A percentile compares a stretch with the other conserved stretches of the same genome.
These are phyloP conservation scores for Dryadula phaetusa DNA, from an alignment of 2,888 invertebrate species.

Conservation along the genomic window DNA sequence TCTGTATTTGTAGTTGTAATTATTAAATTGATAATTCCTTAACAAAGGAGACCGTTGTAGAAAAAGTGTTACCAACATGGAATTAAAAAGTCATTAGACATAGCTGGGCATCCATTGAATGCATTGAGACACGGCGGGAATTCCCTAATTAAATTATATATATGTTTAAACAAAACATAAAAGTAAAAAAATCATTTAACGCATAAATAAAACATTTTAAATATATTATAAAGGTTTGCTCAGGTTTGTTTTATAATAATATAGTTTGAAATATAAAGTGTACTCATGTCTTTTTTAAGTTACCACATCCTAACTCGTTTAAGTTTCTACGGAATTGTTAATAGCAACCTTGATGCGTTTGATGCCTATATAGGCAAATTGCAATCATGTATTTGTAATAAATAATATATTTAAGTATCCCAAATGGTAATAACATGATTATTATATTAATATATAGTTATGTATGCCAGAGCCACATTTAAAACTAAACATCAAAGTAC, in stretches of 20 bases:
- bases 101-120: conserved; percentile 9
- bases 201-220: conserved; percentile 3
- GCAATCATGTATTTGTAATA: no score
- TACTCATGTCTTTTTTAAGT: not conserved
- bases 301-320: not conserved
- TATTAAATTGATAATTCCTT: not conserved
- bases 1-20: not conserved
- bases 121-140: not conserved
- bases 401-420: no score
- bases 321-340: not conserved
- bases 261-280: not conserved
- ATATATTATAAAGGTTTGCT: not conserved
- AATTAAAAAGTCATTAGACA: conserved; percentile 8
- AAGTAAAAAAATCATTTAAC: not conserved
- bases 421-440: no score
- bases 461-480: no score
- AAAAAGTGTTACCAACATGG: conserved; percentile 5
- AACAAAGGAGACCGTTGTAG: conserved; percentile 9
- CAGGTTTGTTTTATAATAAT: conserved; percentile 7
- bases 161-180: not conserved
- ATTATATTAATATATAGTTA: no score
- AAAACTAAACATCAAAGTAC: no score
- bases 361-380: not conserved
- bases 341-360: not conserved
- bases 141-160: conserved; percentile 2